A percentile compares a stretch with the other conserved stretches of the same genome.
Evolutionary conservation across 1,140 invertebrate species (phyloP).

Genomic region (Dreissena rostriformis): DNA sequence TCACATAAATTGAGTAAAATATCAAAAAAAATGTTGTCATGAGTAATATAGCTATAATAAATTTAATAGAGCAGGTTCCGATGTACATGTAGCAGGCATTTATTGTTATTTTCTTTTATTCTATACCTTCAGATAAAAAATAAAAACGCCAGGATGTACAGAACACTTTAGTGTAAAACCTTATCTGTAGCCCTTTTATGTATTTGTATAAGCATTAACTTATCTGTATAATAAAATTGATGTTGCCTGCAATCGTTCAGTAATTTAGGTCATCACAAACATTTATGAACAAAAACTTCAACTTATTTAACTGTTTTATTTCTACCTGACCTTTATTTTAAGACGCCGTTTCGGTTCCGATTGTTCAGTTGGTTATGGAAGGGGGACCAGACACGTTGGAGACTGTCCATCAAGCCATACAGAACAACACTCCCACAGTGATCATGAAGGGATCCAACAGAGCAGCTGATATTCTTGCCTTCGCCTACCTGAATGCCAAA

Average conservation of each 20-base stretch:
- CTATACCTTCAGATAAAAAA: too few relatives aligned
- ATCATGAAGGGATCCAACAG: constrained; percentile 81
- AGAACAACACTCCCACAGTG: constrained; percentile 77
- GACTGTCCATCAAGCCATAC: constrained; percentile 76
- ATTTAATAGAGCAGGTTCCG: too few relatives aligned
- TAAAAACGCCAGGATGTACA: not conserved
- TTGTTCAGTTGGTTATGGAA: constrained; percentile 78
- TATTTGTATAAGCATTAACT: not conserved
- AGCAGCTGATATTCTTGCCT: constrained; percentile 77
- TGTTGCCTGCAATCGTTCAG: not conserved
- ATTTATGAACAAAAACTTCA: not conserved
- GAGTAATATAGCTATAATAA: too few relatives aligned
- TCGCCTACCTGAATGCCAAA: constrained; percentile 59
- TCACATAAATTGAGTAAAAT: too few relatives aligned
- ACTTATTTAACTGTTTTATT: not conserved
- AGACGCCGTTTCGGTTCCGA: constrained; percentile 74
- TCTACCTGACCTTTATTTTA: not conserved
- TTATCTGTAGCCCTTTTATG: not conserved
- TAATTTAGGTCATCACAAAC: not conserved
- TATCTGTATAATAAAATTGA: not conserved
- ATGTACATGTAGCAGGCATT: too few relatives aligned
- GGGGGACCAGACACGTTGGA: constrained; percentile 79
- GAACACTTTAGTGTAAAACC: not conserved
- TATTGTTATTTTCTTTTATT: too few relatives aligned
- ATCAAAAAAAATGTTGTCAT: too few relatives aligned